These are phyloP conservation scores for Drosophila mojavensis DNA, from an alignment of 1,140 invertebrate genomes.

Conservation along the genomic window DNA sequence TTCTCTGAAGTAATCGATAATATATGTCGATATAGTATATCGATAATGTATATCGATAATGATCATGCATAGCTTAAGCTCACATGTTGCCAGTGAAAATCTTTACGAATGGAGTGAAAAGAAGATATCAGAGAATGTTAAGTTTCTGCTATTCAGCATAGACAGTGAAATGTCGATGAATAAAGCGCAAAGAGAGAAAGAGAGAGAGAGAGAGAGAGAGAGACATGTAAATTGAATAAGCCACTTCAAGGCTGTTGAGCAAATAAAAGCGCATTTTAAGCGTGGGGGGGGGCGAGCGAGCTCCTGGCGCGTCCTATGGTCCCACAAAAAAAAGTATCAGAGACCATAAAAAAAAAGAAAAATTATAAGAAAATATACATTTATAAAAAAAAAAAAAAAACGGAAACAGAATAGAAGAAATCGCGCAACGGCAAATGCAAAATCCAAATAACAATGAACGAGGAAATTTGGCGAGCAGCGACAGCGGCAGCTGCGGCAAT, in stretches of 20 bases:
- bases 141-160: not conserved
- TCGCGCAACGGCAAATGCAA: constrained; percentile 24
- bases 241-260: no score
- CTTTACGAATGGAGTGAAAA: no score
- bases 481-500: not conserved
- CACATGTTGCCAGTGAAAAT: not conserved
- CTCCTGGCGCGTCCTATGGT: no score
- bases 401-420: not conserved
- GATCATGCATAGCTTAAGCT: not conserved
- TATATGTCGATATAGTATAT: no score
- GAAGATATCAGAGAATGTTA: no score
- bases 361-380: not conserved
- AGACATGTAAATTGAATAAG: constrained; percentile 17
- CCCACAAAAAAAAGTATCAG: no score
- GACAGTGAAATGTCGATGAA: not conserved
- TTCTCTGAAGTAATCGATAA: not conserved
- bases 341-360: no score
- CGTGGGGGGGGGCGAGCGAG: no score
- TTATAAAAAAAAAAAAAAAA: not conserved
- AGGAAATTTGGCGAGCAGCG: constrained; percentile 18
- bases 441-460: constrained; percentile 51
- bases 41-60: not conserved
- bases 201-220: no score
- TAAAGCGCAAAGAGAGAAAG: not conserved
- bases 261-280: not conserved